These are phyloP conservation scores for Watsonalla binaria DNA, from an alignment of 2,888 invertebrate species.

Conservation along the genomic window DNA sequence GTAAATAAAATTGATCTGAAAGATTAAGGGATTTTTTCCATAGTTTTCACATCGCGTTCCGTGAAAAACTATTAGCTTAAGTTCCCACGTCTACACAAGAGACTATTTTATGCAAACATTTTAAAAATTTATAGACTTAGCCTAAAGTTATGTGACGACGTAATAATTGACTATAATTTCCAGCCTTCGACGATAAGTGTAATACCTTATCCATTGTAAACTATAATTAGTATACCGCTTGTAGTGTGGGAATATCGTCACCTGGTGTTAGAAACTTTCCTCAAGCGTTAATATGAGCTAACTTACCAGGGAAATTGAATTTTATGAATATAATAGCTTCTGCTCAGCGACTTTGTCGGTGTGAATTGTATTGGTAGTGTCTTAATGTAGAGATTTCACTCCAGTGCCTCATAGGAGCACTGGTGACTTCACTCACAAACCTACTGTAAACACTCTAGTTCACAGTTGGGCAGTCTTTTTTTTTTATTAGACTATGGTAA, in stretches of 20 bases:
- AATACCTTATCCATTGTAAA: slow-evolving; percentile 21
- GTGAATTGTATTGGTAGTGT: neutral
- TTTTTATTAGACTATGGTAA: too few relatives aligned
- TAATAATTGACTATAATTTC: slow-evolving; percentile 4
- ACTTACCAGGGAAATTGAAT: slow-evolving; percentile 50
- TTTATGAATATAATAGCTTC: slow-evolving; percentile 51
- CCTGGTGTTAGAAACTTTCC: slow-evolving; percentile 61
- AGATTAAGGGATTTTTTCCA: too few relatives aligned
- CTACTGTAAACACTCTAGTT: too few relatives aligned
- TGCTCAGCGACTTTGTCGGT: slow-evolving; percentile 23
- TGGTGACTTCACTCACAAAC: too few relatives aligned
- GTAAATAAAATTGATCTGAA: too few relatives aligned
- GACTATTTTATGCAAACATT: neutral
- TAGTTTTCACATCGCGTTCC: too few relatives aligned
- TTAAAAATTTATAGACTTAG: neutral
- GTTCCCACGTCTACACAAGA: neutral
- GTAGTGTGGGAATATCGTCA: slow-evolving; percentile 66
- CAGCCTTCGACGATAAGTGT: neutral
- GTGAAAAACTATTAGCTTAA: too few relatives aligned
- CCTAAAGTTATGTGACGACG: slow-evolving; percentile 4
- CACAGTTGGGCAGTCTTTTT: too few relatives aligned
- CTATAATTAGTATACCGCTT: slow-evolving; percentile 25
- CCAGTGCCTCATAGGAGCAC: too few relatives aligned
- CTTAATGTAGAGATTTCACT: neutral
- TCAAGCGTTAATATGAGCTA: slow-evolving; percentile 50